phyloP scores from a whole-genome alignment of 2,888 invertebrate genomes.

The Andrena hattorfiana region DNA sequence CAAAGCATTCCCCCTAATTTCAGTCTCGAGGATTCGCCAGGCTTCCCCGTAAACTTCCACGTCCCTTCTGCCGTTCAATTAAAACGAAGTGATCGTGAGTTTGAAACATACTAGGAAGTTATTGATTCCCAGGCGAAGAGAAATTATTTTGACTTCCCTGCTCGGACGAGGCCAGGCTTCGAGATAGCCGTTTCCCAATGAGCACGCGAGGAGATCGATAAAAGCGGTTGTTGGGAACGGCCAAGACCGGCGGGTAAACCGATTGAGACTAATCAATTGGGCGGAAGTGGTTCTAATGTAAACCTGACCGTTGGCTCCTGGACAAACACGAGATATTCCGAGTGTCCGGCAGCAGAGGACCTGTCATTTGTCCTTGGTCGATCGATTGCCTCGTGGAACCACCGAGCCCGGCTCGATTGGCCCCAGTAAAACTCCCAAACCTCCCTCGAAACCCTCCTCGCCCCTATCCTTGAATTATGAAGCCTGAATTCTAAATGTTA shows the following conservation, averaged over 20 bases:
- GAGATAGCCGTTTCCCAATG: conserved; percentile 14
- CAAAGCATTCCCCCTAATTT: too few relatives aligned
- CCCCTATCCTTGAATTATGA: neutral
- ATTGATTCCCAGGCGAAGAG: neutral
- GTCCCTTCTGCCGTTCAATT: neutral
- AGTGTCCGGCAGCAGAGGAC: conserved; percentile 36
- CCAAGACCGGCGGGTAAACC: conserved; percentile 47
- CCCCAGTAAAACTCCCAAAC: conserved; percentile 4
- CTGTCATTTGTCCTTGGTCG: conserved; percentile 63
- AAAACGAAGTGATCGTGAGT: neutral
- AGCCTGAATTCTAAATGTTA: neutral
- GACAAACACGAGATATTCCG: conserved; percentile 63
- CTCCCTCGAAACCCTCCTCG: neutral
- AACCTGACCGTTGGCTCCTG: conserved; percentile 56
- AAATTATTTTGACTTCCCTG: conserved; percentile 13
- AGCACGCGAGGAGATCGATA: conserved; percentile 55
- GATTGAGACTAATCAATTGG: conserved; percentile 70
- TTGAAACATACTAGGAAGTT: neutral
- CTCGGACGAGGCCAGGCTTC: conserved; percentile 2
- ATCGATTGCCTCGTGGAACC: conserved; percentile 38
- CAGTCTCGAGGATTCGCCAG: neutral
- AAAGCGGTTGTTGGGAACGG: conserved; percentile 34
- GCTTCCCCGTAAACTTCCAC: too few relatives aligned
- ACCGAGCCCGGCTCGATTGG: neutral
- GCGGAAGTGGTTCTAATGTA: conserved; percentile 72